Conservation (phyloP, 2,888 invertebrate genomes). For the Phalera bucephala region DNA sequence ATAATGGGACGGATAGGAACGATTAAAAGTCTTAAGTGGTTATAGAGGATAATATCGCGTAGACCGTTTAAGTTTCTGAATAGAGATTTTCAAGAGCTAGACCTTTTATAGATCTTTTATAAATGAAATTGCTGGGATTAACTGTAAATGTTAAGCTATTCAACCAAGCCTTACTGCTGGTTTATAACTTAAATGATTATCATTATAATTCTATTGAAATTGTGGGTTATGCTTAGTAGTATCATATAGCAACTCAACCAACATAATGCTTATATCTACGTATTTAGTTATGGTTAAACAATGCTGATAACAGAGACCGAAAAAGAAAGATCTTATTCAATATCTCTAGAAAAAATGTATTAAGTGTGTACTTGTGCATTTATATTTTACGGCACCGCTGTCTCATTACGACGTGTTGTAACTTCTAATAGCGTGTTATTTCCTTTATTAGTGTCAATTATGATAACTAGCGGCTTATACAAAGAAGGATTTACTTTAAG, state of each 20-base stretch:
- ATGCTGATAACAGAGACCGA: no score
- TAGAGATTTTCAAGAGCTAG: background rate
- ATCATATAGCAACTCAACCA: no score
- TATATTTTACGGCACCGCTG: constrained; percentile 11
- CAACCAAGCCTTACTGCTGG: constrained; percentile 4
- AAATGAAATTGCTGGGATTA: background rate
- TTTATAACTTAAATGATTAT: constrained; percentile 18
- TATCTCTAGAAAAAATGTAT: no score
- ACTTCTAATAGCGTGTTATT: constrained; percentile 43
- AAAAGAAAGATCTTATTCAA: no score
- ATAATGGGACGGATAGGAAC: constrained; percentile 12
- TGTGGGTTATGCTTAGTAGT: no score
- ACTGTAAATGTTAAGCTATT: background rate
- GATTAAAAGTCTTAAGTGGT: constrained; percentile 4
- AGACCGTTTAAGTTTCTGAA: background rate
- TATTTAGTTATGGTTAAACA: no score
- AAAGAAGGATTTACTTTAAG: constrained; percentile 41
- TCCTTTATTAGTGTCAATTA: constrained; percentile 57
- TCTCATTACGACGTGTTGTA: constrained; percentile 29
- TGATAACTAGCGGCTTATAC: constrained; percentile 45
- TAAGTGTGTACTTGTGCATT: no score
- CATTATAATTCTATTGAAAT: background rate
- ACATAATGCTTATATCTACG: no score
- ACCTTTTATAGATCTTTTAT: background rate
- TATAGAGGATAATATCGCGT: no score